A percentile compares a stretch with the other conserved stretches of the same genome.
Conservation (phyloP, 2,113 vertebrate genomes). For the Chloropsis cyanopogon region DNA sequence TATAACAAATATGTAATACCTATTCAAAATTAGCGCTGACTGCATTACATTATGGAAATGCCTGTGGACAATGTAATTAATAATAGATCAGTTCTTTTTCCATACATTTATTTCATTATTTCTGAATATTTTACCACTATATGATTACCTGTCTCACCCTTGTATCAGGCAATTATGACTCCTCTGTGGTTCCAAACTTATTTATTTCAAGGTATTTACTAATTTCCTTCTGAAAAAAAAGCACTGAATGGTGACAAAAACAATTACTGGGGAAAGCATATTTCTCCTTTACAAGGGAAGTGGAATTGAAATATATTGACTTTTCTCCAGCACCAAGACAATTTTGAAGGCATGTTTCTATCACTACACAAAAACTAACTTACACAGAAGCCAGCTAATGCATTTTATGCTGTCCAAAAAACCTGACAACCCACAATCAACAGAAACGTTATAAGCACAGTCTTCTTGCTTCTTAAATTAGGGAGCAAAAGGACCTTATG, state of each 20-base stretch:
- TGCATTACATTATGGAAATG: not conserved
- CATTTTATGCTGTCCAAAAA: not conserved
- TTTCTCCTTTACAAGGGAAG: not conserved
- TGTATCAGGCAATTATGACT: not conserved
- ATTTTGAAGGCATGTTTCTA: not conserved
- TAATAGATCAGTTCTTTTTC: not conserved
- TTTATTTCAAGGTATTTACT: not conserved
- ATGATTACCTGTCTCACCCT: not conserved
- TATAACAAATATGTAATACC: not conserved
- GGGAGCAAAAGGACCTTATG: not conserved
- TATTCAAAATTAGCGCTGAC: not conserved
- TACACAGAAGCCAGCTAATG: not conserved
- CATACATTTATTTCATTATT: not conserved
- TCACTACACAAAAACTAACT: not conserved
- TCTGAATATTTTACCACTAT: not conserved
- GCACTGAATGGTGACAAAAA: not conserved
- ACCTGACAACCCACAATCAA: not conserved
- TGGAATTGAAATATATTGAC: not conserved
- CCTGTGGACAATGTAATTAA: not conserved
- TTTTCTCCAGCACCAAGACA: not conserved
- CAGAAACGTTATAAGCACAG: not conserved
- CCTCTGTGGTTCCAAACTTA: not conserved
- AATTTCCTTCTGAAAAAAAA: not conserved
- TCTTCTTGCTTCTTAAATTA: not conserved
- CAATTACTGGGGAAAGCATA: not conserved